phyloP scores from a whole-genome alignment of 2,888 invertebrate species.

The Azorinus chamasolen region DNA sequence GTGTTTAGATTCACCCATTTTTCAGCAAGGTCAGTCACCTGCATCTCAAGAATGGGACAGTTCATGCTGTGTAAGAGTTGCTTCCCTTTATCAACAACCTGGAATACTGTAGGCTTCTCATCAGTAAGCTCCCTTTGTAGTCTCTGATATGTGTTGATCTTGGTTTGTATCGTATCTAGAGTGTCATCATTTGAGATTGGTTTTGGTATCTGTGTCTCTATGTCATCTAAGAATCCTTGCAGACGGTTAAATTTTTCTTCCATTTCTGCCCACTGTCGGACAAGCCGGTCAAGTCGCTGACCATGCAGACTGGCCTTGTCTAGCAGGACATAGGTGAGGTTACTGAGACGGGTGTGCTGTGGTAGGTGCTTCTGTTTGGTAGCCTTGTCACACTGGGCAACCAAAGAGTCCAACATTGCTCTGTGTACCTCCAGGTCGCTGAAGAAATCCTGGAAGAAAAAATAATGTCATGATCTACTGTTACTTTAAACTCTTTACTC shows the following conservation, averaged over 20 bases:
- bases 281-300: constrained; percentile 80
- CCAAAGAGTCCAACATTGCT: constrained; percentile 82
- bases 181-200: constrained; percentile 75
- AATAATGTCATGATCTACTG: background rate
- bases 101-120: constrained; percentile 81
- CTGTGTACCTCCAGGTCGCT: constrained; percentile 83
- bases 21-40: constrained; percentile 81
- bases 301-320: constrained; percentile 82
- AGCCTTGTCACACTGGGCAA: constrained; percentile 77
- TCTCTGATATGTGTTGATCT: constrained; percentile 75
- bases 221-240: constrained; percentile 63
- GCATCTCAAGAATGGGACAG: constrained; percentile 79
- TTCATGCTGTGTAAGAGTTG: constrained; percentile 81
- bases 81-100: constrained; percentile 82
- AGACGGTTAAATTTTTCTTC: constrained; percentile 73
- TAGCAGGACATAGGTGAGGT: constrained; percentile 79
- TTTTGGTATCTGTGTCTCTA: constrained; percentile 72
- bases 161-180: constrained; percentile 75
- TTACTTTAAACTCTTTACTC: too few species aligned
- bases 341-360: constrained; percentile 74
- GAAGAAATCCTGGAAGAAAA: constrained; percentile 81
- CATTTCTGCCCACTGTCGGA: constrained; percentile 80
- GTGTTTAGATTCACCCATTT: constrained; percentile 82
- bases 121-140: constrained; percentile 78
- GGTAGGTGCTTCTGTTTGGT: constrained; percentile 73